Evolutionary conservation across 2,797 vertebrate species (phyloP).

Genomic region (Microhierax caerulescens): DNA sequence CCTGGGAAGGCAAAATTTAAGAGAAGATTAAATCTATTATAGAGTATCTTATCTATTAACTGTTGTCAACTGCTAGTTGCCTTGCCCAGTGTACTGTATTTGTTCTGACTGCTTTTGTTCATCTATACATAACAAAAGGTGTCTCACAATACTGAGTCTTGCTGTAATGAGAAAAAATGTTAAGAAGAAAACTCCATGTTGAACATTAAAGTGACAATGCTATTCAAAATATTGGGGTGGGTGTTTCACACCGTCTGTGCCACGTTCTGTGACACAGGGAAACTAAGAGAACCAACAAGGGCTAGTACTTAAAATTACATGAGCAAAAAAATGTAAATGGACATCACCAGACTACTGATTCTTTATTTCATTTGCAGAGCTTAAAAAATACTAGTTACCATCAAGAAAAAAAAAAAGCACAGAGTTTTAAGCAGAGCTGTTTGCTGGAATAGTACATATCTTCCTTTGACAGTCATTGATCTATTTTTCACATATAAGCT

Average conservation of each 20-base stretch:
- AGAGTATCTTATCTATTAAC: background rate
- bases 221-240: background rate
- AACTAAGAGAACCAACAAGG: background rate
- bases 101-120: constrained; percentile 62
- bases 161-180: constrained; percentile 42
- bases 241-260: background rate
- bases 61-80: constrained; percentile 31
- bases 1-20: background rate
- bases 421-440: background rate
- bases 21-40: background rate
- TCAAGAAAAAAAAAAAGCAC: background rate
- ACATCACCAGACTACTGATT: background rate
- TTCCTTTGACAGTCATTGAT: background rate
- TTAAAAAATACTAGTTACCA: background rate
- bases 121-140: constrained; percentile 61
- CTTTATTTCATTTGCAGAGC: constrained; percentile 19
- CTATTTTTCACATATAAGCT: background rate
- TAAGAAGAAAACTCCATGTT: constrained; percentile 35
- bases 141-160: constrained; percentile 10
- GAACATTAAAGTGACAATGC: constrained; percentile 54
- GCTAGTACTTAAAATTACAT: constrained; percentile 38
- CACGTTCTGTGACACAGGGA: background rate
- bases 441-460: background rate
- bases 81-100: constrained; percentile 27
- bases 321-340: constrained; percentile 2